Conservation (phyloP, 1,140 invertebrate genomes). For the Cydia amplana region DNA sequence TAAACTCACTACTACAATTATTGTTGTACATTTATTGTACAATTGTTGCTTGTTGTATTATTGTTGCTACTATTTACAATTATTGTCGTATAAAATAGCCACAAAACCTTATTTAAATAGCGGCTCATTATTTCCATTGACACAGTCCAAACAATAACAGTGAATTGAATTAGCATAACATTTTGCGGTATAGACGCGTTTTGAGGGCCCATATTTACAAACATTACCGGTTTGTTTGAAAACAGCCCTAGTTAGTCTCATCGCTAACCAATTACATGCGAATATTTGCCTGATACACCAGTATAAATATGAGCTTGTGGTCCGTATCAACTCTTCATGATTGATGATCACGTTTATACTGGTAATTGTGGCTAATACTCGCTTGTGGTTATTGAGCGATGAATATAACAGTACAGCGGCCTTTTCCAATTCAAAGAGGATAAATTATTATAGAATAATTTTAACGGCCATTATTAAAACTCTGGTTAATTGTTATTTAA, state of each 20-base stretch:
- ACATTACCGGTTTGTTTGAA: constrained; percentile 12
- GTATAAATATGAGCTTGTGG: no score
- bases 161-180: not conserved
- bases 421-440: not conserved
- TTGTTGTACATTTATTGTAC: no score
- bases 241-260: not conserved
- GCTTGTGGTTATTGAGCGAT: no score
- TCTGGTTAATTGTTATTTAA: no score
- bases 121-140: constrained; percentile 13
- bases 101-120: not conserved
- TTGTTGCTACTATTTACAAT: not conserved
- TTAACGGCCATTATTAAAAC: not conserved
- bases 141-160: not conserved
- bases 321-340: no score
- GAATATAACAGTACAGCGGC: not conserved
- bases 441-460: not conserved
- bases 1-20: not conserved
- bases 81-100: not conserved
- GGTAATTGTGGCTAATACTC: no score
- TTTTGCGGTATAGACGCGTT: not conserved
- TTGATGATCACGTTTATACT: no score
- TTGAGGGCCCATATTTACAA: not conserved
- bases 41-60: no score
- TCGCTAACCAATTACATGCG: not conserved
- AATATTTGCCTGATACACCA: not conserved